These are phyloP conservation scores for Geophilus truncorum DNA, from an alignment of 2,888 invertebrate genomes.

Conservation along the genomic window DNA sequence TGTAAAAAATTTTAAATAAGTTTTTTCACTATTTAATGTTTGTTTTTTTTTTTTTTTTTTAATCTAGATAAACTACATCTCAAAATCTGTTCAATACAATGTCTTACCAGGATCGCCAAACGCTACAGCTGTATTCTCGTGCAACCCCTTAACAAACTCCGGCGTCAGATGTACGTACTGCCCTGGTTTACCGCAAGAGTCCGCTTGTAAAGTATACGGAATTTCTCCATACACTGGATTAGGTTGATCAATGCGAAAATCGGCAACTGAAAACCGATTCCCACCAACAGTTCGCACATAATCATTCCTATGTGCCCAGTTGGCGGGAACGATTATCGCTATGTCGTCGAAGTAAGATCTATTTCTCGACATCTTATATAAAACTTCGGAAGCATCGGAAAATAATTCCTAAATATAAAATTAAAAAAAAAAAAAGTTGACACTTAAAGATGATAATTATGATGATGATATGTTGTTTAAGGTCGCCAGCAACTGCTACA, in stretches of 20 bases:
- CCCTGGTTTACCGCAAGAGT: constrained; percentile 44
- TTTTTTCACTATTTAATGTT: too few species aligned
- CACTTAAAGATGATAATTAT: too few species aligned
- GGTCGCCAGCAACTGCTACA: too few species aligned
- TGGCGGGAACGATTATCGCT: constrained; percentile 44
- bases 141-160: constrained; percentile 33
- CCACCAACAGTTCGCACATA: constrained; percentile 34
- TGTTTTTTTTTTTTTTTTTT: too few species aligned
- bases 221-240: constrained; percentile 42
- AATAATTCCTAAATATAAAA: constrained; percentile 41
- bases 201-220: constrained; percentile 43
- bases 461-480: too few species aligned
- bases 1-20: too few species aligned
- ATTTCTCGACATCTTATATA: constrained; percentile 44
- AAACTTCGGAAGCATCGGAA: constrained; percentile 42
- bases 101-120: constrained; percentile 34
- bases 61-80: too few species aligned
- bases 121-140: constrained; percentile 28
- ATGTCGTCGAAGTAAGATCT: constrained; percentile 43
- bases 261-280: constrained; percentile 28
- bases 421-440: neutral
- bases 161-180: constrained; percentile 42
- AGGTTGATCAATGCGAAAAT: constrained; percentile 41
- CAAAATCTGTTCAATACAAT: too few species aligned
- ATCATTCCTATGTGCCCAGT: constrained; percentile 41